Conservation (phyloP, 2,888 invertebrate genomes). For the Acrobasis repandana region DNA sequence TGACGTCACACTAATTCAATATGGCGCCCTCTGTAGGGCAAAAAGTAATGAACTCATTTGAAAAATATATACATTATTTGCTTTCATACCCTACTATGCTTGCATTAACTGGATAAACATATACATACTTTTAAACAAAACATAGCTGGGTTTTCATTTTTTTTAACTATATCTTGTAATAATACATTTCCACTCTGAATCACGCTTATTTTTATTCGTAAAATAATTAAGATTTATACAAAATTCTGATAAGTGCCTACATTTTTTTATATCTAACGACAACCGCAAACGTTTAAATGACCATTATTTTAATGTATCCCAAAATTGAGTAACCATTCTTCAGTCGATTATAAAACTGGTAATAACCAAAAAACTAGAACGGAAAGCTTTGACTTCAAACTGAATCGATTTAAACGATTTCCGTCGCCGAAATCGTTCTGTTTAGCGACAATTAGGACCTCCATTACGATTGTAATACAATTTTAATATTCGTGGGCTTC, state of each 20-base stretch:
- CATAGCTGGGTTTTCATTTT: too few relatives aligned
- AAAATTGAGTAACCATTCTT: constrained; percentile 4
- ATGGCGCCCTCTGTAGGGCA: too few relatives aligned
- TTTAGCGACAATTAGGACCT: constrained; percentile 68
- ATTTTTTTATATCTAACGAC: neutral
- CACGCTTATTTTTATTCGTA: too few relatives aligned
- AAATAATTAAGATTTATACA: too few relatives aligned
- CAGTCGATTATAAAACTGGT: constrained; percentile 27
- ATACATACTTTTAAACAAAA: too few relatives aligned
- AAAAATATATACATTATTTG: too few relatives aligned
- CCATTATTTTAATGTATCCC: constrained; percentile 6
- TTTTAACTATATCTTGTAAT: too few relatives aligned
- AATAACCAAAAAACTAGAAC: constrained; percentile 30
- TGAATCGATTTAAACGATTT: constrained; percentile 72
- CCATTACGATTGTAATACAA: constrained; percentile 66
- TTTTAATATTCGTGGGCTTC: constrained; percentile 64
- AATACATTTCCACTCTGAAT: too few relatives aligned
- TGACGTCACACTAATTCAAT: too few relatives aligned
- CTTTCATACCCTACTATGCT: too few relatives aligned
- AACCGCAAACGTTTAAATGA: constrained; percentile 2
- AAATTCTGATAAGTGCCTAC: neutral
- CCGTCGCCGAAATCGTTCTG: constrained; percentile 65
- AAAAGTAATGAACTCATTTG: too few relatives aligned
- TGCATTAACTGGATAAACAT: too few relatives aligned
- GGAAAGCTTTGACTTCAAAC: constrained; percentile 54